These are phyloP conservation scores for Catharus bicknelli DNA, from an alignment of 2,113 vertebrate species.

Conservation along the genomic window DNA sequence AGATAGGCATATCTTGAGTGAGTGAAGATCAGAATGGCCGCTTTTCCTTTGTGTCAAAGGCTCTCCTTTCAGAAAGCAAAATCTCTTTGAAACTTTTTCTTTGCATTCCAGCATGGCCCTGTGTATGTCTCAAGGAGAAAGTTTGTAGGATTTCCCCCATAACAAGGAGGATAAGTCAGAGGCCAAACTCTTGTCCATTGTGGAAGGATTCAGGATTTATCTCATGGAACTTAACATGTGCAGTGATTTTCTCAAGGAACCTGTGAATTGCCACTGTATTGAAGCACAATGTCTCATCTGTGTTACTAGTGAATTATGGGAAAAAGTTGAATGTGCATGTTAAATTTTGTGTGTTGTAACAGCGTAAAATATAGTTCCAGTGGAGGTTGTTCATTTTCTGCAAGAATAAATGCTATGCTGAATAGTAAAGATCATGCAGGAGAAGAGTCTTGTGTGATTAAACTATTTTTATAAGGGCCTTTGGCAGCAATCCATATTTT, in stretches of 20 bases:
- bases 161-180: neutral
- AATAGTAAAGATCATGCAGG: neutral
- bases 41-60: neutral
- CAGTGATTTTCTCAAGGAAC: neutral
- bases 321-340: neutral
- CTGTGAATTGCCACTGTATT: neutral
- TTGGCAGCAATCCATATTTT: neutral
- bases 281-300: neutral
- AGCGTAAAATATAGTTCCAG: conserved; percentile 10
- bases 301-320: neutral
- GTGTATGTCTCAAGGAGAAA: neutral
- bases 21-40: neutral
- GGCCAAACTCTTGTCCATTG: neutral
- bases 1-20: neutral
- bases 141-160: neutral
- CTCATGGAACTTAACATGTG: neutral
- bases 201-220: neutral
- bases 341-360: neutral
- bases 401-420: neutral
- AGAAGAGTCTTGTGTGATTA: neutral
- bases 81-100: neutral
- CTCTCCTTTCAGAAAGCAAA: neutral
- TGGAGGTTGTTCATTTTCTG: neutral
- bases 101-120: neutral
- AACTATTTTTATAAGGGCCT: neutral